Base-by-base conservation (phyloP, 1,140 invertebrate genomes). In the Trichonephila inaurata region DNA sequence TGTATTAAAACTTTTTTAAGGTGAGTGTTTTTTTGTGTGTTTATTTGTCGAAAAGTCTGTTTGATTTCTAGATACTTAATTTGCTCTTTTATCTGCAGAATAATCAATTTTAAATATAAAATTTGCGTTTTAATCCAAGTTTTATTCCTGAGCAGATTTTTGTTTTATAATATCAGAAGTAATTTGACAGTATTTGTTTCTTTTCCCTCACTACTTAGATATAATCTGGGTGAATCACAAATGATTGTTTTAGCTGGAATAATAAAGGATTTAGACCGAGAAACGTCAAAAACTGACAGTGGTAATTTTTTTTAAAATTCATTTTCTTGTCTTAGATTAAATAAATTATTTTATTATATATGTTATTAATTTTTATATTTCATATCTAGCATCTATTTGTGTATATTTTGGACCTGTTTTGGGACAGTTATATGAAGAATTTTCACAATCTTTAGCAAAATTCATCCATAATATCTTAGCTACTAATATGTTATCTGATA, bases 391-490 rank as follows among this genome's bases (percentile, higher is more conserved):
- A n/a, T 97, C 97, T 28, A 98, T 97, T 94, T 97, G 97, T 6
- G 96, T 97, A 10, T 97, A 97, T 95, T 98, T 97, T 96, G 97
- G 97, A 6, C 95, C 97, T 6, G 96, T 96, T 1, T 96, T 98
- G 8, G 97, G 97, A 58, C 96, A 96, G n/a, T 96, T 98, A 94
- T 98, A 98, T 95, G 96, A 96, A 10, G 97, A 98, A 95, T 98
- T 98, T 96, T 98, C 98, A 21, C 96, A 97, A 92, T 97, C 97
- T 44, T 95, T 98, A 28, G 89, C 94, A 93, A 97, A 97, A 93
- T 98, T 98, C 95, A 97, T 98, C 14, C 98, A 99, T 95, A 98
- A 98, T 96, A 96, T 98, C 64, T 96, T 98, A 60, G 98, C 98
- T 0, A 97, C 97, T 58, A 97, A 97, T 94, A 95, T 96, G 72